Percentiles rank a stretch among this genome's conserved stretches.
Evolutionary conservation across 1,140 invertebrate species (phyloP).

Genomic region (Drosophila kikkawai): DNA sequence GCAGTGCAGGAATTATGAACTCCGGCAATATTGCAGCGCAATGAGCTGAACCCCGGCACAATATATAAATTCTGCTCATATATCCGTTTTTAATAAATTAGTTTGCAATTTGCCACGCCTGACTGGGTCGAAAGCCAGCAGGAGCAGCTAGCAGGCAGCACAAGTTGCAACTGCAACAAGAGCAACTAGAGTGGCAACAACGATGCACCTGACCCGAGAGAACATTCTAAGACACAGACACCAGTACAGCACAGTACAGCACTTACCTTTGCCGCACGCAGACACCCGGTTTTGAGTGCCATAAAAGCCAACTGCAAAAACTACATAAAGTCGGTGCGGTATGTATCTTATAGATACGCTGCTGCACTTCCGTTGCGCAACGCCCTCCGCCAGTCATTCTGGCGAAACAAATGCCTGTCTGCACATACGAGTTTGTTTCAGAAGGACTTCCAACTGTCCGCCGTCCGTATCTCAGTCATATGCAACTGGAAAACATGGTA

Average conservation of each 20-base stretch:
- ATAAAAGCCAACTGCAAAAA: conserved; percentile 48
- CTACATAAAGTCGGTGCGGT: conserved; percentile 19
- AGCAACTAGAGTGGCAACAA: conserved; percentile 38
- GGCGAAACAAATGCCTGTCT: conserved; percentile 41
- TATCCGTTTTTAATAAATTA: conserved; percentile 70
- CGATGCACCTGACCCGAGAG: conserved; percentile 14
- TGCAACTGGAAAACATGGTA: conserved; percentile 10
- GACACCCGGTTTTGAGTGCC: conserved; percentile 48
- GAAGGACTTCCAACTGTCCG: conserved; percentile 20
- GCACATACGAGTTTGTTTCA: conserved; percentile 10
- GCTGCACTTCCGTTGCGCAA: conserved; percentile 64
- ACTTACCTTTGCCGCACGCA: conserved; percentile 42
- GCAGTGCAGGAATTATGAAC: conserved; percentile 49
- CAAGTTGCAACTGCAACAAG: conserved; percentile 29
- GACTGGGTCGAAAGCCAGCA: conserved; percentile 24
- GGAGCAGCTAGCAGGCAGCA: conserved; percentile 5
- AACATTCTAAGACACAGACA: conserved; percentile 15
- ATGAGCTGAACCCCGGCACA: conserved; percentile 30
- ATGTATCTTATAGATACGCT: conserved; percentile 46
- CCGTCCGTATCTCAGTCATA: conserved; percentile 8
- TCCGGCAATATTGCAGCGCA: conserved; percentile 51
- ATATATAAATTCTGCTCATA: conserved; percentile 57
- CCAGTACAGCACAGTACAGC: conserved; percentile 1
- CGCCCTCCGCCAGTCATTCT: conserved; percentile 48
- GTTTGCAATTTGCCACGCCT: conserved; percentile 58